A percentile compares a stretch with the other conserved stretches of the same genome.
Evolutionary conservation across 2,113 vertebrate species (phyloP).

Genomic region (Mustelus asterias): DNA sequence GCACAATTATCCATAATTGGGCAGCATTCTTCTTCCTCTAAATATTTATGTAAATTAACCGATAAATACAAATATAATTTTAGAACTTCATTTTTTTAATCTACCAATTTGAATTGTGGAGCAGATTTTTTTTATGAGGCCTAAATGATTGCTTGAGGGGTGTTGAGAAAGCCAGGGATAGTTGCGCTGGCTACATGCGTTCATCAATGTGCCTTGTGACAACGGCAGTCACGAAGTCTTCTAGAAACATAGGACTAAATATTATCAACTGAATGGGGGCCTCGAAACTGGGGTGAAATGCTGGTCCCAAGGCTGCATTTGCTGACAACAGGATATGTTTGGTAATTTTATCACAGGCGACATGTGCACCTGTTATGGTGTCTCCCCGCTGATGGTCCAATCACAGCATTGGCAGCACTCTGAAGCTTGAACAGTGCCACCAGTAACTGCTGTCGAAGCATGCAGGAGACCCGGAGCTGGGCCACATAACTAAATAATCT

Average conservation of each 20-base stretch:
- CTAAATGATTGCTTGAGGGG: not conserved
- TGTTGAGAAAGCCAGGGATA: not conserved
- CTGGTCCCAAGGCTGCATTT: not conserved
- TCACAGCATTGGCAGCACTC: no score
- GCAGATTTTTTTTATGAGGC: not conserved
- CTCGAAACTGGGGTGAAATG: not conserved
- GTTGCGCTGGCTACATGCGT: not conserved
- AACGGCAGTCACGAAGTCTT: not conserved
- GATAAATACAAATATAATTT: not conserved
- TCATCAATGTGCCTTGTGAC: not conserved
- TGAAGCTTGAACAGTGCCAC: not conserved
- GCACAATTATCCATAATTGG: not conserved
- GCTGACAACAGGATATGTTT: not conserved
- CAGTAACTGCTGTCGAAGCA: not conserved
- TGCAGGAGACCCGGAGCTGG: not conserved
- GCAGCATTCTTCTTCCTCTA: not conserved
- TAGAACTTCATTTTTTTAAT: not conserved
- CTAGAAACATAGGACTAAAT: not conserved
- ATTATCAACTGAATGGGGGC: not conserved
- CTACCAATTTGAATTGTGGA: not conserved
- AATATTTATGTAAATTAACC: not conserved
- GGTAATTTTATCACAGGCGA: not conserved
- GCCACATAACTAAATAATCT: not conserved
- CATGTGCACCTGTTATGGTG: not conserved
- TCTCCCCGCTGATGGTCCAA: not conserved